phyloP scores from a whole-genome alignment of 2,113 vertebrate genomes.

The Leucoraja erinaceus region DNA sequence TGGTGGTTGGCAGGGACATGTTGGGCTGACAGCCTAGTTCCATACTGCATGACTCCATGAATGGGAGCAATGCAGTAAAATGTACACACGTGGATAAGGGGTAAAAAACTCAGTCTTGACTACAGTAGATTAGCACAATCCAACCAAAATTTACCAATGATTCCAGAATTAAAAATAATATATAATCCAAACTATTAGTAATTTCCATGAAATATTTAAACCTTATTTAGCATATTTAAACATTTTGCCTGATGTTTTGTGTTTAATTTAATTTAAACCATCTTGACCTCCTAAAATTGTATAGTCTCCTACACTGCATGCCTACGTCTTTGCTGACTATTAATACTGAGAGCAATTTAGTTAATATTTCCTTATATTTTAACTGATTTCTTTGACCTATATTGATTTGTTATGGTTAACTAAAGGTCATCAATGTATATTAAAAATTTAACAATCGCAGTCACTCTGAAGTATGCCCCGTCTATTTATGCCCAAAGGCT shows the following conservation, averaged over 20 bases:
- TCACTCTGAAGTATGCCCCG: background rate
- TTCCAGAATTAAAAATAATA: background rate
- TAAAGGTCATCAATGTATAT: slow-evolving; percentile 27
- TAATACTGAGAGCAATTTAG: background rate
- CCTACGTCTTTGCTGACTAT: background rate
- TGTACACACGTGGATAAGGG: background rate
- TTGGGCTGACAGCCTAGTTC: no score
- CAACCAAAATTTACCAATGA: background rate
- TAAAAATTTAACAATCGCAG: background rate
- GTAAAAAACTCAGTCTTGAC: no score
- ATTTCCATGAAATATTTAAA: background rate
- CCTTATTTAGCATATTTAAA: background rate
- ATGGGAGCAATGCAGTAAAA: background rate
- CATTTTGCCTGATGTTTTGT: no score
- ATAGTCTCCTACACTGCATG: background rate
- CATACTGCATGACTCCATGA: no score
- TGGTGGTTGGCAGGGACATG: no score
- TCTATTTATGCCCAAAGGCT: background rate
- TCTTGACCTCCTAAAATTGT: background rate
- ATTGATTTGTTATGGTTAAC: slow-evolving; percentile 1
- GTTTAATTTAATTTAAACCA: background rate
- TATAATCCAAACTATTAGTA: background rate
- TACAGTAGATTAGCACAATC: background rate
- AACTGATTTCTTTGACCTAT: slow-evolving; percentile 18
- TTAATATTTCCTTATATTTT: background rate